phyloP scores from a whole-genome alignment of 2,888 invertebrate genomes.

The Phyllotreta striolata region DNA sequence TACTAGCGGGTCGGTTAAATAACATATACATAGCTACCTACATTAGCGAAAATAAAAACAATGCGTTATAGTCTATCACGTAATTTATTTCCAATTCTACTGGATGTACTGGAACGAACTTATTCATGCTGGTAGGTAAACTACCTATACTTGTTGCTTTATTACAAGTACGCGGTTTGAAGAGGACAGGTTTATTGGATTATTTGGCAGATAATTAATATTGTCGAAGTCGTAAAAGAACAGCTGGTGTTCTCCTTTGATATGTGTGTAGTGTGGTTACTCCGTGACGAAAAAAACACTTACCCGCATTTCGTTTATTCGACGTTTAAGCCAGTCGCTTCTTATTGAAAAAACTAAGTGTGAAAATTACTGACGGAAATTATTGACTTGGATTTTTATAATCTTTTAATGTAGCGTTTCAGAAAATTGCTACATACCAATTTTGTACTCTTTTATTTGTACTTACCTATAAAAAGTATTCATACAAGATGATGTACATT shows the following conservation, averaged over 20 bases:
- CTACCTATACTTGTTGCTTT: conserved; percentile 16
- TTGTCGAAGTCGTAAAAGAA: conserved; percentile 27
- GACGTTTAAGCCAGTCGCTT: conserved; percentile 3
- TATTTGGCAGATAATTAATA: conserved; percentile 28
- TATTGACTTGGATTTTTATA: too few species aligned
- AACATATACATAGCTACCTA: too few species aligned
- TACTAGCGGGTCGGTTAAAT: too few species aligned
- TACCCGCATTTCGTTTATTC: conserved; percentile 24
- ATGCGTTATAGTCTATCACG: too few species aligned
- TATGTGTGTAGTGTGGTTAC: conserved; percentile 21
- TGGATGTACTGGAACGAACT: conserved; percentile 16
- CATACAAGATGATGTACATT: too few species aligned
- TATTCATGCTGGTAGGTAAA: conserved; percentile 27
- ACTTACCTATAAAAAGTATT: too few species aligned
- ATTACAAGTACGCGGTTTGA: conserved; percentile 19
- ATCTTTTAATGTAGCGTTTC: too few species aligned
- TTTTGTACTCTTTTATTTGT: too few species aligned
- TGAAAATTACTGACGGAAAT: conserved; percentile 7
- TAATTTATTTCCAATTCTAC: too few species aligned
- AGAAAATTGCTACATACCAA: too few species aligned
- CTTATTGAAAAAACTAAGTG: conserved; percentile 2
- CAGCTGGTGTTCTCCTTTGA: conserved; percentile 20
- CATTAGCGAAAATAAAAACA: too few species aligned
- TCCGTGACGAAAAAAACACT: conserved; percentile 20
- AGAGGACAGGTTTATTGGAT: conserved; percentile 28